Base-by-base conservation (phyloP, 2,888 invertebrate genomes). In the Allacma fusca region DNA sequence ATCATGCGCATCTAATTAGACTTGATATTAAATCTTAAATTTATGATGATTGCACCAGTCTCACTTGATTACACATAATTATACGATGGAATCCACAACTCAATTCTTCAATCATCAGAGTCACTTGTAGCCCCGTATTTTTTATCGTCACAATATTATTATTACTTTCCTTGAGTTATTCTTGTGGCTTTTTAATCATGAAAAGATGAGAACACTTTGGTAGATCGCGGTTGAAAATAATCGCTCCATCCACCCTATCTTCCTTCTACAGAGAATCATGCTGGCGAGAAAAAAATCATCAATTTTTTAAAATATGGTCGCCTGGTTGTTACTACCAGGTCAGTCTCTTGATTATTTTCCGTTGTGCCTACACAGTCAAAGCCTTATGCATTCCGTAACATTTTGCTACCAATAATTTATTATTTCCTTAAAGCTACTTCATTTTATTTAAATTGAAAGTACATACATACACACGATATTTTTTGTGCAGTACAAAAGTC, bases 1-100 rank as follows among this genome's bases (percentile, higher is more conserved):
- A 82, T 83, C 83, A 83, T 83, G 83, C 83, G 81, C 81, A 83
- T 81, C 83, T 81, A 83, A 83, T 83, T 81, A 83, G 81, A 81
- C 69, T 72, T 79, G 76, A 79, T 80, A 81, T 81, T 78, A 82
- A 82, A 79, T 74, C 67, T 78, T 73, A 78, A 77, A 82, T 83
- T 82, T 83, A 82, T 82, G 81, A 82, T 80, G 81, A 83, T 83
- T 82, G 67, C 73, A 74, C 81, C 80, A 79, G 82, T 81, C 81
- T 81, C 83, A 81, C 83, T 80, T 82, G 81, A 82, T 82, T 83
- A 79, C 80, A 79, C 79, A 80, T 83, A 81, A 83, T 82, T 81
- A 83, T 79, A 77, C 72, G 74, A 77, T 75, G 40, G 65, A 74
- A 74, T 67, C 69, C 43, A 65, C 74, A 65, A 64, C 64, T 73